A percentile compares a stretch with the other conserved stretches of the same genome.
These are phyloP conservation scores for Parazoanthus darwini DNA, from an alignment of 92 coral and sea anemone species.

Conservation along the genomic window DNA sequence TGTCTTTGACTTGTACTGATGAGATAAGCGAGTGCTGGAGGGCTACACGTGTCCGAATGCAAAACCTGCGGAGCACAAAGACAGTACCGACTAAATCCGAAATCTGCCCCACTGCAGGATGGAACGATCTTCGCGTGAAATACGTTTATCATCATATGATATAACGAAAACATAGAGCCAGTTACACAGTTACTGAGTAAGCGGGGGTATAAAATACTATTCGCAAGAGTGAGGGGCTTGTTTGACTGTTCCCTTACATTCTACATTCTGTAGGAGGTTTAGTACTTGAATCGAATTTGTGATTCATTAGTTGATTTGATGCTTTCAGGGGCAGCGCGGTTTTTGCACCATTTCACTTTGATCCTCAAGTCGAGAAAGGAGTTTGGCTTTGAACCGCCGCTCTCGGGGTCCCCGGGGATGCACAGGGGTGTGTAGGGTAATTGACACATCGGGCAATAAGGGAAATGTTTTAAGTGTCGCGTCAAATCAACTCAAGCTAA, in stretches of 20 bases:
- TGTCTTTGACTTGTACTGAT: conserved; percentile 19
- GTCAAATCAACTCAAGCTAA: not conserved
- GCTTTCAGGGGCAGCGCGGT: conserved; percentile 58
- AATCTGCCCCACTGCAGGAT: not conserved
- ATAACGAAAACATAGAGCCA: not conserved
- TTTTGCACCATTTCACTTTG: conserved; percentile 63
- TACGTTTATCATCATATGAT: not conserved
- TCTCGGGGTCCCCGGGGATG: conserved; percentile 52
- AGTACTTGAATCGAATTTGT: conserved; percentile 2
- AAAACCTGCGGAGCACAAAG: conserved; percentile 18
- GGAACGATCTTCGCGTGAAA: not conserved
- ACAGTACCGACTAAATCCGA: conserved; percentile 12
- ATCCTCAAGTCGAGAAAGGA: conserved; percentile 68
- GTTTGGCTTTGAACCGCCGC: conserved; percentile 78
- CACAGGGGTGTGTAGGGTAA: not conserved
- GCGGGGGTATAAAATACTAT: not conserved
- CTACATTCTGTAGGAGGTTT: not conserved
- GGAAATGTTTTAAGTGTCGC: not conserved
- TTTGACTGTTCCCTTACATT: not conserved
- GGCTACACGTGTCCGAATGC: conserved; percentile 15
- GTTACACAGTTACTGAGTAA: not conserved
- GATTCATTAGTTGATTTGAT: conserved; percentile 27
- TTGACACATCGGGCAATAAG: conserved; percentile 11
- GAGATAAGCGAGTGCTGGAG: conserved; percentile 25
- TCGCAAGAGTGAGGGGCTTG: not conserved